Percentiles rank a stretch among this genome's conserved stretches.
phyloP scores from a whole-genome alignment of 2,797 vertebrate species.

The Urophycis tenuis region DNA sequence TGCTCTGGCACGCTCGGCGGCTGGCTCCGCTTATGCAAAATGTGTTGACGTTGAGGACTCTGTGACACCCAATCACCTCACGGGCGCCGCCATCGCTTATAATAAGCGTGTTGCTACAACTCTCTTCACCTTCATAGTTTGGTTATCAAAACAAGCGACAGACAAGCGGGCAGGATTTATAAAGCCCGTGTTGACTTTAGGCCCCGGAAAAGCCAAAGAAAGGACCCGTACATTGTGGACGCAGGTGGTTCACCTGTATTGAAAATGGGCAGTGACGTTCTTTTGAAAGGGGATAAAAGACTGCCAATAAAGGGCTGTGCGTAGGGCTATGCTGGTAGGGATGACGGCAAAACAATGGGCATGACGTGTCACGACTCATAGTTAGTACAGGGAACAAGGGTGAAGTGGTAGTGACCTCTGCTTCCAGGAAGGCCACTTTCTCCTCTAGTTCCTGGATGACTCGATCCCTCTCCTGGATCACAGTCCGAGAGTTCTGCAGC shows the following conservation, averaged over 20 bases:
- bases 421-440: slow-evolving; percentile 82
- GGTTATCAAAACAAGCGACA: background rate
- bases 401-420: slow-evolving; percentile 73
- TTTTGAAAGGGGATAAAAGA: background rate
- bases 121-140: background rate
- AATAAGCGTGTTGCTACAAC: no score
- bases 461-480: slow-evolving; percentile 78
- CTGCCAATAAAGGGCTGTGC: background rate
- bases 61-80: no score
- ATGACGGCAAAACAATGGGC: background rate
- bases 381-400: background rate
- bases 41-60: no score
- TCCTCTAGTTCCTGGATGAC: slow-evolving; percentile 84
- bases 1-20: background rate
- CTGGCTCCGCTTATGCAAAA: no score
- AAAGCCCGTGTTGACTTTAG: background rate
- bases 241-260: background rate
- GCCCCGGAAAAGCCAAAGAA: background rate
- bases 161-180: background rate
- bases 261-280: background rate
- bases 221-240: background rate
- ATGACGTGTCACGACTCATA: background rate
- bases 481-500: slow-evolving; percentile 85
- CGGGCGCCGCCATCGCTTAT: no score
- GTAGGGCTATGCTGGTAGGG: no score